Conservation (phyloP, 2,888 invertebrate genomes). For the Onthophagus sagittarius region DNA sequence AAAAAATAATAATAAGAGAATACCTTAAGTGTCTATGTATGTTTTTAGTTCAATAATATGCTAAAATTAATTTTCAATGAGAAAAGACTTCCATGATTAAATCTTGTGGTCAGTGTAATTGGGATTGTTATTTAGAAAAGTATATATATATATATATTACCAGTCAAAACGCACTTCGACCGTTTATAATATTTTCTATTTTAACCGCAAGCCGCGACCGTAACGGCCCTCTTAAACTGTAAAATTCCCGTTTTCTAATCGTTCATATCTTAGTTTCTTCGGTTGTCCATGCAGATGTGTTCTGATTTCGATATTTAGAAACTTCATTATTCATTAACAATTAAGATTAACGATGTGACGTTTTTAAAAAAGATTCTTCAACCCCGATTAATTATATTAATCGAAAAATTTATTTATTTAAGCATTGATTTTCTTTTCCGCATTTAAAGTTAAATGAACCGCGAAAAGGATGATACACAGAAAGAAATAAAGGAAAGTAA, state of each 20-base stretch:
- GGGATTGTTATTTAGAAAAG: neutral
- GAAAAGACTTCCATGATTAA: neutral
- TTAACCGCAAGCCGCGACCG: neutral
- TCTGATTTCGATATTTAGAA: neutral
- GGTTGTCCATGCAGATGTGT: neutral
- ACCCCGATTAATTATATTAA: neutral
- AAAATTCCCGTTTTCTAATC: neutral
- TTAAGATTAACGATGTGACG: no score
- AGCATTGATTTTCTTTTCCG: no score
- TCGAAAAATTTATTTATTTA: neutral
- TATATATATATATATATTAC: neutral
- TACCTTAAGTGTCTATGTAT: neutral
- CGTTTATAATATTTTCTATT: neutral
- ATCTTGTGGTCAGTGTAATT: neutral
- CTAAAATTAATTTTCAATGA: neutral
- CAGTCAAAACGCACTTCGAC: neutral
- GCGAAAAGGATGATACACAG: neutral
- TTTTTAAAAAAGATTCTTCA: neutral
- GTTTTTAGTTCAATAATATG: neutral
- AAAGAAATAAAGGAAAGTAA: slow-evolving; percentile 12
- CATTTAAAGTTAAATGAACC: no score
- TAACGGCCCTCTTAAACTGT: neutral
- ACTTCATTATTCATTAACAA: no score
- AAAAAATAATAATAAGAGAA: neutral
- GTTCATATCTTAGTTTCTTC: neutral